Conservation (phyloP, 1,140 invertebrate species). For the Bombus polaris region DNA sequence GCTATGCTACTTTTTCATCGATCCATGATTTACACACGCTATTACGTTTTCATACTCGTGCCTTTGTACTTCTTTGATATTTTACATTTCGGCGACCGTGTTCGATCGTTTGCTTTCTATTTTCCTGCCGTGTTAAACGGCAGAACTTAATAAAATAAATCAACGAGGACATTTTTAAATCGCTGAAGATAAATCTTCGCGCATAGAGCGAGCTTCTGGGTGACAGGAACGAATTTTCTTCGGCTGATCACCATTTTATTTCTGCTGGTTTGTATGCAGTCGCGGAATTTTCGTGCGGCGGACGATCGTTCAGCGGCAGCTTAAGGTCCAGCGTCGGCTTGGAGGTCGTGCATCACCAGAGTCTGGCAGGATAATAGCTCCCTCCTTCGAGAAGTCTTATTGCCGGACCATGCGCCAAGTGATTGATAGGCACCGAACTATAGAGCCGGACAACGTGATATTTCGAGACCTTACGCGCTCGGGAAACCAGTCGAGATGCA, state of each 20-base stretch:
- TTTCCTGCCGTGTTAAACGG: background rate
- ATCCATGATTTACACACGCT: conserved; percentile 20
- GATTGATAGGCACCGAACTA: conserved; percentile 79
- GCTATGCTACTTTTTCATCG: conserved; percentile 41
- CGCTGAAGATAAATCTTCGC: background rate
- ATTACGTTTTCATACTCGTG: background rate
- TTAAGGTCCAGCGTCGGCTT: conserved; percentile 70
- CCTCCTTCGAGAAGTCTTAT: conserved; percentile 73
- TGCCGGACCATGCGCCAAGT: conserved; percentile 75
- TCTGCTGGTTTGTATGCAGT: conserved; percentile 40
- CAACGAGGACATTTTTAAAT: background rate
- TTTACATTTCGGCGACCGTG: background rate
- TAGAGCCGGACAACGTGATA: conserved; percentile 61
- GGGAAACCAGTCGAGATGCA: conserved; percentile 12
- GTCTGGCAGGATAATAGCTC: conserved; percentile 81
- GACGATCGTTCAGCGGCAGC: conserved; percentile 51
- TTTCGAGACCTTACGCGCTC: conserved; percentile 61
- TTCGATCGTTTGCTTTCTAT: too few relatives aligned
- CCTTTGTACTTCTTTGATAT: background rate
- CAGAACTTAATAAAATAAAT: background rate
- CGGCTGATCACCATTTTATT: background rate
- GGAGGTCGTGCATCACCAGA: conserved; percentile 80
- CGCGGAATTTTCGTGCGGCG: conserved; percentile 64
- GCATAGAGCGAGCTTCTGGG: background rate
- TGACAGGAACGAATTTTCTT: background rate